Percentiles rank a stretch among this genome's conserved stretches.
These are phyloP conservation scores for Drosophila buzzatii DNA, from an alignment of 2,888 invertebrate species.

Conservation along the genomic window DNA sequence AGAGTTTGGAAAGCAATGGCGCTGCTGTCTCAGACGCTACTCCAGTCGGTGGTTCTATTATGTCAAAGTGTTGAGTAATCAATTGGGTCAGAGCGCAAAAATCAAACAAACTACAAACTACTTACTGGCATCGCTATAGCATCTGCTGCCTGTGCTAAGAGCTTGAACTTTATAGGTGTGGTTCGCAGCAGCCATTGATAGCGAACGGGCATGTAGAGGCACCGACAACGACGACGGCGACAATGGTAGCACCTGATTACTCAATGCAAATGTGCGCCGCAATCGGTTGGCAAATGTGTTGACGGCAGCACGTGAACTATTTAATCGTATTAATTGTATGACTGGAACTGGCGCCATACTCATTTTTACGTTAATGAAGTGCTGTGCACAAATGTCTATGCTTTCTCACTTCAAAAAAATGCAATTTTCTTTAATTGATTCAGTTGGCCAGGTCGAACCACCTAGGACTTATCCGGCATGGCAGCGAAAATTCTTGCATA, in stretches of 20 bases:
- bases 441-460: slow-evolving; percentile 9
- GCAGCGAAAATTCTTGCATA: slow-evolving; percentile 39
- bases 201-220: slow-evolving; percentile 14
- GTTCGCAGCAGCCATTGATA: slow-evolving; percentile 13
- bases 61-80: slow-evolving; percentile 29
- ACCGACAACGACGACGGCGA: slow-evolving; percentile 1
- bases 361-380: slow-evolving; percentile 19
- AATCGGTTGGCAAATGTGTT: slow-evolving; percentile 32
- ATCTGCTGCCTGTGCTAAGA: slow-evolving; percentile 15
- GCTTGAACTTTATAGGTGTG: slow-evolving; percentile 14
- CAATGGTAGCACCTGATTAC: slow-evolving; percentile 40
- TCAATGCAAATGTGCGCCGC: slow-evolving; percentile 51
- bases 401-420: slow-evolving; percentile 28
- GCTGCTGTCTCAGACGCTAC: slow-evolving; percentile 42
- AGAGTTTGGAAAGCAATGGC: slow-evolving; percentile 86
- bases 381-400: slow-evolving; percentile 17
- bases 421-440: slow-evolving; percentile 14
- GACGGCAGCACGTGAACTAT: slow-evolving; percentile 43
- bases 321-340: slow-evolving; percentile 53
- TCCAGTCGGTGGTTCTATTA: slow-evolving; percentile 29
- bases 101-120: slow-evolving; percentile 11
- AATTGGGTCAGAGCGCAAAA: not conserved
- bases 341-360: slow-evolving; percentile 55
- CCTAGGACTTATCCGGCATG: slow-evolving; percentile 49
- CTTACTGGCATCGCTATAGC: slow-evolving; percentile 66